Base-by-base conservation (phyloP, 2,113 vertebrate genomes). In the Rhipidura dahli region DNA sequence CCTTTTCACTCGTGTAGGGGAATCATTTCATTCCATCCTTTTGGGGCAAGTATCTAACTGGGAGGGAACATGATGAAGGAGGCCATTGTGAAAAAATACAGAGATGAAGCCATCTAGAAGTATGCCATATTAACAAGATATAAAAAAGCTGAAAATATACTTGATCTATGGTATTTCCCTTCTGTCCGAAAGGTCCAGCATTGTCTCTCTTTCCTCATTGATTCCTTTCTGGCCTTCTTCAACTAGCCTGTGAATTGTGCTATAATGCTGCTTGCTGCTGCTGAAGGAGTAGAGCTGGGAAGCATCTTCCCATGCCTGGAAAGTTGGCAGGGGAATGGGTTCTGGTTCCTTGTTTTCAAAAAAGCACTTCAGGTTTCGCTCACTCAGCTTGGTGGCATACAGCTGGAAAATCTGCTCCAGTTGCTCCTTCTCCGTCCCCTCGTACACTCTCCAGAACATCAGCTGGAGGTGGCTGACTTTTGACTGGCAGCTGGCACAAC, bases 391-490 rank as follows among this genome's bases (percentile, higher is more conserved):
- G 91, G 96, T 98, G 87, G 99, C 98, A 11, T 99, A 98, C 28
- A 98, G 90, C 28, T 97, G 42, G 27, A 98, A 94, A 11, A 96
- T 97, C 47, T 96, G 96, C 50, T 99, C 98, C 53, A 99, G 87
- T 44, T 98, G 97, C n/a, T 96, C 96, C 59, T 94, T 98, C 96
- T 99, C 99, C 12, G 98, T 98, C 44, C 98, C 91, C 12, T 84
- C 60, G 2, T 99, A 99, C 0, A 70, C 90, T 97, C 72, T 98
- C 99, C 99, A 99, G 96, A 99, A 99, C 95, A 87, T 98, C 79
- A 98, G 95, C 96, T 99, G 99, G 37, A 98, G 98, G 95, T 98
- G 98, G 94, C 99, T 99, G 92, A 99, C 98, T 65, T 99, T 98
- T 2, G 99, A 99, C 37, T 95, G 95, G 94, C 99, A 99, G 37